These are phyloP conservation scores for Charaxes varanes DNA, from an alignment of 1,140 invertebrate genomes.

Conservation along the genomic window DNA sequence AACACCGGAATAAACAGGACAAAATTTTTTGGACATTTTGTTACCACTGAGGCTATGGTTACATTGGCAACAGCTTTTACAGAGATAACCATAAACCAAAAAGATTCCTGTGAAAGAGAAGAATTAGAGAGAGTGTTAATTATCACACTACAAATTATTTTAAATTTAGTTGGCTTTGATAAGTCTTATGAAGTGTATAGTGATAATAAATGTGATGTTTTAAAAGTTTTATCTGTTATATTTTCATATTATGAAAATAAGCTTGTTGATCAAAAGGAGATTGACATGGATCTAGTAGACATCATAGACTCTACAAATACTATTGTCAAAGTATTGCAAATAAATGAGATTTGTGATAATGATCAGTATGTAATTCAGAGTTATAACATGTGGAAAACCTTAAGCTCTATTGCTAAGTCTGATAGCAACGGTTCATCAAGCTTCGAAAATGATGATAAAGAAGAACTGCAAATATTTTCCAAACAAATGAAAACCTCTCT, in stretches of 20 bases:
- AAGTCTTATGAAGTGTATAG: slow-evolving; percentile 38
- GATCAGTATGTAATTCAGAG: slow-evolving; percentile 37
- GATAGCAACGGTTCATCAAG: slow-evolving; percentile 33
- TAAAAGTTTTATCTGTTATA: slow-evolving; percentile 40
- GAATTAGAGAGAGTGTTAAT: slow-evolving; percentile 57
- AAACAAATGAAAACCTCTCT: slow-evolving; percentile 41
- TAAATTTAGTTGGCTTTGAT: slow-evolving; percentile 52
- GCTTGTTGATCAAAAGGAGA: slow-evolving; percentile 48
- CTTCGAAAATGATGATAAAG: slow-evolving; percentile 51
- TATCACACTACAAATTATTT: slow-evolving; percentile 51
- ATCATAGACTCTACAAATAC: slow-evolving; percentile 52
- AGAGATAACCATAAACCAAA: slow-evolving; percentile 45
- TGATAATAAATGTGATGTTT: slow-evolving; percentile 35
- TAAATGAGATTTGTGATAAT: slow-evolving; percentile 28
- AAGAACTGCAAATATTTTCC: slow-evolving; percentile 38
- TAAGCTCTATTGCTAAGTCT: slow-evolving; percentile 30
- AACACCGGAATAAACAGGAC: slow-evolving; percentile 42
- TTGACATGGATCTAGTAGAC: slow-evolving; percentile 55
- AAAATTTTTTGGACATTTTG: slow-evolving; percentile 55
- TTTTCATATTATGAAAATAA: slow-evolving; percentile 55
- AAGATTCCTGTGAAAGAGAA: slow-evolving; percentile 35
- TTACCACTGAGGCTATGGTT: slow-evolving; percentile 43
- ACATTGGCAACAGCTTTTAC: slow-evolving; percentile 43
- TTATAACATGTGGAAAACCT: slow-evolving; percentile 47
- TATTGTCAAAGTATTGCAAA: slow-evolving; percentile 33